Base-by-base conservation (phyloP, 1,140 invertebrate species). In the Hylyphantes graminicola region DNA sequence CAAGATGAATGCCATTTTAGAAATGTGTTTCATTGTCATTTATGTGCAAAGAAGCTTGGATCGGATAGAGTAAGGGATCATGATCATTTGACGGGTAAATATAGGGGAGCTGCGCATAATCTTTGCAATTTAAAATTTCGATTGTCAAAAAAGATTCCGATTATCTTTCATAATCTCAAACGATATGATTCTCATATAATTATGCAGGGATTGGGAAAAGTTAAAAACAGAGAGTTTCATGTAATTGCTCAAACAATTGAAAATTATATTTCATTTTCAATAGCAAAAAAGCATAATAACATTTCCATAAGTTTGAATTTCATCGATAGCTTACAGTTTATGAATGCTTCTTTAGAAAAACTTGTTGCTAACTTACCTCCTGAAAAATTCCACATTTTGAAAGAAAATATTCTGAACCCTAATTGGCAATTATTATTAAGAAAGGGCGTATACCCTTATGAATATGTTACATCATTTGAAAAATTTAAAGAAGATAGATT, bases 101-200 rank as follows among this genome's bases (percentile, higher is more conserved):
- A 78, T 53, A 13, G 76, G 12, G 61, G 76, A 51, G 61, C 50
- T 53, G 10, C 35, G 10, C 50, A 67, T 19, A 67, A 51, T 53
- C 9, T 9, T 12, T 67, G 76, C 64, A 78, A 78, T 10, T 53
- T 78, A 21, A 65, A 78, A 13, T 78, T 19, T 17, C 8, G 35
- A 54, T 4, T 67, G 9, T 21, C 13, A 7, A 65, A 67, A 53
- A 13, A 19, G 8, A 78, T 78, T 2, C 76, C 63, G 10, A 51
- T 78, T n/a, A 8, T 78, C 10, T 78, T 78, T 78, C 76, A 78
- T 54, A 78, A 78, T 67, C 48, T 78, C 8, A 65, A 67, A 17
- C 50, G 67, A 19, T 78, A 67, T 19, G 12, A 67, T 19, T 10
- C 15, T 21, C 76, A 78, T 78, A 19, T 67, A 11, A 13, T 67